Conservation (phyloP, 2,888 invertebrate species). For the Dascillus cervinus region DNA sequence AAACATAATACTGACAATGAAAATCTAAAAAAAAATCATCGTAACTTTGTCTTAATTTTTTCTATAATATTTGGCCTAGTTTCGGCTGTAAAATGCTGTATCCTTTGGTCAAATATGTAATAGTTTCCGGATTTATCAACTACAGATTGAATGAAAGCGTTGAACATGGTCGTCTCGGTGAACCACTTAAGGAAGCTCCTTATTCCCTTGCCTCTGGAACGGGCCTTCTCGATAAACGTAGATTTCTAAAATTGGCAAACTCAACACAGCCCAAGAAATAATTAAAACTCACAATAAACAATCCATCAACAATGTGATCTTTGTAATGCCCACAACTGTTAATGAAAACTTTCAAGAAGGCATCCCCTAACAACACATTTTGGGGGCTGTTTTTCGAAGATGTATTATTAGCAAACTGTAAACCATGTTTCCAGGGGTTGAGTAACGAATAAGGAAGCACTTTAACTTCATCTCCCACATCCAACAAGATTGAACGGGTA, state of each 20-base stretch:
- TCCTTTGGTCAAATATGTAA: constrained; percentile 35
- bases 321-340: constrained; percentile 66
- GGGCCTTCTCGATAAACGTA: constrained; percentile 54
- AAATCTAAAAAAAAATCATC: too few species aligned
- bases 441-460: constrained; percentile 64
- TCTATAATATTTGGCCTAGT: too few species aligned
- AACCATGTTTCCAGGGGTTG: constrained; percentile 57
- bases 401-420: constrained; percentile 42
- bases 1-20: too few species aligned
- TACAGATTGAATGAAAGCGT: constrained; percentile 57
- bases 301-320: constrained; percentile 47
- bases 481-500: constrained; percentile 52
- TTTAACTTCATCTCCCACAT: constrained; percentile 69
- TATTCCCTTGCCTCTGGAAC: constrained; percentile 53
- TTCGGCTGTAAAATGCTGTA: too few species aligned
- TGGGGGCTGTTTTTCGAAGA: constrained; percentile 48
- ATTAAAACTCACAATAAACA: too few species aligned
- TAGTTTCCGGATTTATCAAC: constrained; percentile 30
- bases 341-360: constrained; percentile 70
- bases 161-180: constrained; percentile 80
- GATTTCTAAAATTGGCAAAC: constrained; percentile 70
- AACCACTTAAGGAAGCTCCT: constrained; percentile 80
- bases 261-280: too few species aligned
- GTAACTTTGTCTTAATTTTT: too few species aligned
- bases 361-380: constrained; percentile 71